Evolutionary conservation across 1,140 invertebrate species (phyloP).

Genomic region (Batillaria attramentaria): DNA sequence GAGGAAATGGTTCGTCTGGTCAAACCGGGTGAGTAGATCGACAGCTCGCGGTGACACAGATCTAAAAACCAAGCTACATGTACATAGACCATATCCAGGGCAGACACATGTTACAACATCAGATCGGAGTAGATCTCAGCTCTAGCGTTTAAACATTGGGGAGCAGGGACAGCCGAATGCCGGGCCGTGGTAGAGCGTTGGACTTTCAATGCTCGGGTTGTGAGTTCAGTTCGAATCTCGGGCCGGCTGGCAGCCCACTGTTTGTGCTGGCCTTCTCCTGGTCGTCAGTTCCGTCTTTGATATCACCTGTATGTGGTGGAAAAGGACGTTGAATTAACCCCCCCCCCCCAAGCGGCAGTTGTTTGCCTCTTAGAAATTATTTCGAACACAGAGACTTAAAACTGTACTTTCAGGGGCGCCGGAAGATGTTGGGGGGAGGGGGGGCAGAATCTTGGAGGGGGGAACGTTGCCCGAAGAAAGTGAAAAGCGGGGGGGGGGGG

Average conservation of each 20-base stretch:
- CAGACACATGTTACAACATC: neutral
- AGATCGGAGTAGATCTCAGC: neutral
- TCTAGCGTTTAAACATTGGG: neutral
- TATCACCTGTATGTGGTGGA: too few species aligned
- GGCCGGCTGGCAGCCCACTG: neutral
- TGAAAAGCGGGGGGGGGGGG: too few species aligned
- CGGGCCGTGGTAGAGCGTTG: neutral
- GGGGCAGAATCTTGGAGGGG: too few species aligned
- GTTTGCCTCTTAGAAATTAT: neutral
- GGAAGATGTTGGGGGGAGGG: too few species aligned
- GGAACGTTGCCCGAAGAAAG: too few species aligned
- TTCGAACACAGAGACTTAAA: neutral
- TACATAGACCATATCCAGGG: neutral
- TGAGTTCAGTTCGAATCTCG: neutral
- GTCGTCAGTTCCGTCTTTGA: too few species aligned
- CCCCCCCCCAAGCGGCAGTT: too few species aligned
- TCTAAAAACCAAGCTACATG: neutral
- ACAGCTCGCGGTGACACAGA: neutral
- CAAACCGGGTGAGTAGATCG: neutral
- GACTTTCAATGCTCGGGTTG: neutral
- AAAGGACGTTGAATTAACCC: too few species aligned
- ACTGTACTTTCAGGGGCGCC: neutral
- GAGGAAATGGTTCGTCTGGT: slow-evolving; percentile 17
- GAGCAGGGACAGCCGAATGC: neutral
- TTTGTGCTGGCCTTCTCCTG: too few species aligned